Percentiles rank a stretch among this genome's conserved stretches.
These are phyloP conservation scores for Crocidura indochinensis DNA, from an alignment of 2,797 vertebrate species.

Conservation along the genomic window DNA sequence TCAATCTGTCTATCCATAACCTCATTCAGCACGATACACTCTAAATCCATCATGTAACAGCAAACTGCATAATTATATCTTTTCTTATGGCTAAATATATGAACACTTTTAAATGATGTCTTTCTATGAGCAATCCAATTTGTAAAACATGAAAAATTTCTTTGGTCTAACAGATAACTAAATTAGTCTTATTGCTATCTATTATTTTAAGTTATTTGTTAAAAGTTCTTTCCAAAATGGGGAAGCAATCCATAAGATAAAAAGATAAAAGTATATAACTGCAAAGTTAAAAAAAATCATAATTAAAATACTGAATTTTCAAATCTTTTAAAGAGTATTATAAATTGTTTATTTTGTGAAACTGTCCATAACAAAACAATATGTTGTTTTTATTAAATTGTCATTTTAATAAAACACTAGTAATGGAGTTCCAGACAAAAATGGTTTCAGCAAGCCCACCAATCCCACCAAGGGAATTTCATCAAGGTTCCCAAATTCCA, in stretches of 20 bases:
- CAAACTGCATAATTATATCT: no score
- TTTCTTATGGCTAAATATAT: background rate
- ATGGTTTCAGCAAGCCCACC: no score
- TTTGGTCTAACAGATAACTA: background rate
- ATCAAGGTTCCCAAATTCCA: no score
- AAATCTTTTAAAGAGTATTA: background rate
- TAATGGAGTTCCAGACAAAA: no score
- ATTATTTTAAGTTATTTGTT: conserved; percentile 54
- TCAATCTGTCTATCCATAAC: no score
- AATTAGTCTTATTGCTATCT: conserved; percentile 10
- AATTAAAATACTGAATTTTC: conserved; percentile 48
- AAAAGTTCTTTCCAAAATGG: conserved; percentile 46
- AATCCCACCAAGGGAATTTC: no score
- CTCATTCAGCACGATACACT: no score
- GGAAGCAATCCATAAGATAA: conserved; percentile 24
- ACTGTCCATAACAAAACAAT: background rate
- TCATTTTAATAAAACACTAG: no score
- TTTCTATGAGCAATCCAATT: background rate
- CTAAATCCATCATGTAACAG: no score
- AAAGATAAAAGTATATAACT: conserved; percentile 52
- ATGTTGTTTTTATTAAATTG: background rate
- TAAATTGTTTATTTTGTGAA: conserved; percentile 55
- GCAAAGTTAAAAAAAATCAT: background rate
- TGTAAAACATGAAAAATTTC: conserved; percentile 24
- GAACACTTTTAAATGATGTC: conserved; percentile 26